Conservation (phyloP, 2,797 vertebrate species). For the Sebastes hopkinsi region DNA sequence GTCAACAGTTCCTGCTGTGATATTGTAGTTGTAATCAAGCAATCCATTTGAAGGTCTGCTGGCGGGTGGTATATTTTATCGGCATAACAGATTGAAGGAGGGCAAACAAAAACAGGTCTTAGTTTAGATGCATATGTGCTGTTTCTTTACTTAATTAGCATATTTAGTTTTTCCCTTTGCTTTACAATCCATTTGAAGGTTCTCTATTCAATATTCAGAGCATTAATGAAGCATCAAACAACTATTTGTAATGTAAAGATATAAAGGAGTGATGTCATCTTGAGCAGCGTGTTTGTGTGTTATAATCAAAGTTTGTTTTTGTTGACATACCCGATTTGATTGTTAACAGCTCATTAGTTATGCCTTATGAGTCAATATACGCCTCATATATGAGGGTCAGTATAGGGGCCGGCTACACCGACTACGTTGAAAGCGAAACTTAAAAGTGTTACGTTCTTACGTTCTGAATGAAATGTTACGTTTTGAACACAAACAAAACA, state of each 20-base stretch:
- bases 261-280: background rate
- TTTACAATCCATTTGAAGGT: background rate
- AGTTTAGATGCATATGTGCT: slow-evolving; percentile 27
- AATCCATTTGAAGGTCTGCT: slow-evolving; percentile 21
- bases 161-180: slow-evolving; percentile 11
- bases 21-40: slow-evolving; percentile 40
- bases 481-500: background rate
- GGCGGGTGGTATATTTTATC: slow-evolving; percentile 25
- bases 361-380: no score
- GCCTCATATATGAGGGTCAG: no score
- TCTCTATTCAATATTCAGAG: background rate
- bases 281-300: background rate
- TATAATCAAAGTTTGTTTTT: background rate
- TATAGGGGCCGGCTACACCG: no score
- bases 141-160: slow-evolving; percentile 18
- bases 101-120: slow-evolving; percentile 9
- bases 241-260: background rate
- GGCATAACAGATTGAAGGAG: background rate
- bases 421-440: background rate
- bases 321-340: background rate
- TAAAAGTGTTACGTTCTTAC: background rate
- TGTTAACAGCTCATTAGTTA: no score
- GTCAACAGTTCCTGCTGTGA: slow-evolving; percentile 34
- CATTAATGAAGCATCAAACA: background rate
- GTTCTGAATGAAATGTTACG: background rate